These are phyloP conservation scores for Paramacrobiotus metropolitanus DNA, from an alignment of 1,140 invertebrate genomes.

Conservation along the genomic window DNA sequence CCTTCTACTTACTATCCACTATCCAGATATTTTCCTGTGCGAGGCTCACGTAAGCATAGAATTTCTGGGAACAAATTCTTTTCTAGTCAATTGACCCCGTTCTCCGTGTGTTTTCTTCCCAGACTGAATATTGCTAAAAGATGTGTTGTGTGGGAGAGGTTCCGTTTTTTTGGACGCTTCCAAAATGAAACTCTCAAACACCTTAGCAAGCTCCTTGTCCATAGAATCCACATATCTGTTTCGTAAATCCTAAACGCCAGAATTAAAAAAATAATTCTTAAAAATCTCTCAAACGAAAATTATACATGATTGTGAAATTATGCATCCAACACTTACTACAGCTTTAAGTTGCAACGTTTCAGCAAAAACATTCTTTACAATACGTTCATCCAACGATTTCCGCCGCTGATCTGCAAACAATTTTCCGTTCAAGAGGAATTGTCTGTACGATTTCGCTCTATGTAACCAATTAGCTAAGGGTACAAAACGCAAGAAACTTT, in stretches of 20 bases:
- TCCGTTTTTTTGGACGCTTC: constrained; percentile 12
- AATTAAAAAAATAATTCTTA: too few relatives aligned
- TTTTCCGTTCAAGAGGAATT: too few relatives aligned
- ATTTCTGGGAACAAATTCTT: constrained; percentile 39
- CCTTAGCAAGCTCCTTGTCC: constrained; percentile 15
- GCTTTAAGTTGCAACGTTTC: too few relatives aligned
- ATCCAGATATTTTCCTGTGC: neutral
- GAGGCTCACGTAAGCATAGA: constrained; percentile 33
- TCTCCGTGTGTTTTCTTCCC: constrained; percentile 13
- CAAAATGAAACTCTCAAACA: constrained; percentile 17
- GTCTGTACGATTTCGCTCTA: too few relatives aligned
- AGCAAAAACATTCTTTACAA: too few relatives aligned
- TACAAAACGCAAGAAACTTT: too few relatives aligned
- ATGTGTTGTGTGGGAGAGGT: constrained; percentile 5
- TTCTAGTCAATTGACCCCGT: constrained; percentile 27
- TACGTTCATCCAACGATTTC: too few relatives aligned
- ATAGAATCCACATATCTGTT: constrained; percentile 16
- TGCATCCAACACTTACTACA: too few relatives aligned
- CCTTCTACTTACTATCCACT: neutral
- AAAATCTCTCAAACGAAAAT: too few relatives aligned
- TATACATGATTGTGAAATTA: too few relatives aligned
- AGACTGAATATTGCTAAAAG: constrained; percentile 11
- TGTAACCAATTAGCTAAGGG: too few relatives aligned
- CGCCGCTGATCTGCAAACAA: too few relatives aligned
- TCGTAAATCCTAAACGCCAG: neutral